These are phyloP conservation scores for Nephrotoma flavescens DNA, from an alignment of 2,888 invertebrate genomes.

Conservation along the genomic window DNA sequence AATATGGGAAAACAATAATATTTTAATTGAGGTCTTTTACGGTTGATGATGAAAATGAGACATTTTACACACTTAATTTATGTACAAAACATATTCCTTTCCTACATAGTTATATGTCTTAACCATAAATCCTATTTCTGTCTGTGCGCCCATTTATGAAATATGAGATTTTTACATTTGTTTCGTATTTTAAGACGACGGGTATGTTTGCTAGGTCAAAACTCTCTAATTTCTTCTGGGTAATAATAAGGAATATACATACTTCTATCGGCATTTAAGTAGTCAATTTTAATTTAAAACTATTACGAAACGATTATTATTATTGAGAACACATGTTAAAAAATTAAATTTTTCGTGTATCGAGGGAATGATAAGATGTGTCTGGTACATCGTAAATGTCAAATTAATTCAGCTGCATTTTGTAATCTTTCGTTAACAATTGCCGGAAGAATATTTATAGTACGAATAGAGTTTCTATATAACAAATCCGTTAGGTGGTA, in stretches of 20 bases:
- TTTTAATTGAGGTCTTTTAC: neutral
- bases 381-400: neutral
- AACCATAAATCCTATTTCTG: neutral
- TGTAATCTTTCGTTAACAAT: neutral
- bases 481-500: too few relatives aligned
- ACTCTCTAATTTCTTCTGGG: neutral
- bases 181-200: neutral
- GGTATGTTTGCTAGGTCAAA: neutral
- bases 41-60: neutral
- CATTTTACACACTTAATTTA: neutral
- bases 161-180: neutral
- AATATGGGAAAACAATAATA: neutral
- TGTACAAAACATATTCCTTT: neutral
- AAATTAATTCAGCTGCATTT: neutral
- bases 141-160: neutral
- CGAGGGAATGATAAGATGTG: neutral
- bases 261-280: neutral
- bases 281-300: neutral
- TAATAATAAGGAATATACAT: neutral
- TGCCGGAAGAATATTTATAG: neutral
- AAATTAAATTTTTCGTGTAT: neutral
- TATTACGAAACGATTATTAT: neutral
- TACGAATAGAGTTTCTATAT: too few relatives aligned
- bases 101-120: neutral
- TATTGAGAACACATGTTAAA: neutral